Evolutionary conservation across 2,888 invertebrate genomes (phyloP).

Genomic region (Iselma pallidipennis): DNA sequence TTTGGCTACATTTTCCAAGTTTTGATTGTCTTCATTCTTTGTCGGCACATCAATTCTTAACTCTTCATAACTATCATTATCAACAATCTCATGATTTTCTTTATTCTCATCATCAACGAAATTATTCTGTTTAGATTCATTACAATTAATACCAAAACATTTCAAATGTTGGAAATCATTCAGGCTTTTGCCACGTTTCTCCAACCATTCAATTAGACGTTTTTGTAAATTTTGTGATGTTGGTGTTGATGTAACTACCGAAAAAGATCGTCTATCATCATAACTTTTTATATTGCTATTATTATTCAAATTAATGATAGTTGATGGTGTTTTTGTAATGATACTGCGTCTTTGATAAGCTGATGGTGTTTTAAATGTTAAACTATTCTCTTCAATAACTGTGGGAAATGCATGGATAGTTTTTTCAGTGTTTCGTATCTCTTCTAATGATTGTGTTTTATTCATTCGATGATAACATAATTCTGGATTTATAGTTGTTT

Average conservation of each 20-base stretch:
- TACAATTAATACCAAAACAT: conserved; percentile 53
- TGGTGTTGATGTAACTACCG: conserved; percentile 14
- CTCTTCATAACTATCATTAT: conserved; percentile 43
- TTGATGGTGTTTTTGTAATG: conserved; percentile 15
- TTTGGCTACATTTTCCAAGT: conserved; percentile 45
- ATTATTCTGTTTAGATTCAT: too few relatives aligned
- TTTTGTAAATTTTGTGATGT: conserved; percentile 28
- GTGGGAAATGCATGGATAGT: neutral
- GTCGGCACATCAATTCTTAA: conserved; percentile 42
- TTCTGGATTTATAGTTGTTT: neutral
- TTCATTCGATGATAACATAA: too few relatives aligned
- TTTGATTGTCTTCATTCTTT: conserved; percentile 40
- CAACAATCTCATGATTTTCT: conserved; percentile 56
- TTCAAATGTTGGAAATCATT: conserved; percentile 60
- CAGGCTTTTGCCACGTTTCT: conserved; percentile 58
- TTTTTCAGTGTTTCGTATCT: neutral
- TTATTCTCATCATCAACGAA: conserved; percentile 60
- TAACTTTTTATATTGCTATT: conserved; percentile 13
- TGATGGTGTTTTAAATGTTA: conserved; percentile 34
- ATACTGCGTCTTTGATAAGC: conserved; percentile 34
- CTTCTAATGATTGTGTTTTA: neutral
- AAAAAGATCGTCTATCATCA: conserved; percentile 9
- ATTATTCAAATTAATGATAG: too few relatives aligned
- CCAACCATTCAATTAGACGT: conserved; percentile 59
- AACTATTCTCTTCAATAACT: conserved; percentile 14